Evolutionary conservation across 2,888 invertebrate species (phyloP).

Genomic region (Drosophila anceps): DNA sequence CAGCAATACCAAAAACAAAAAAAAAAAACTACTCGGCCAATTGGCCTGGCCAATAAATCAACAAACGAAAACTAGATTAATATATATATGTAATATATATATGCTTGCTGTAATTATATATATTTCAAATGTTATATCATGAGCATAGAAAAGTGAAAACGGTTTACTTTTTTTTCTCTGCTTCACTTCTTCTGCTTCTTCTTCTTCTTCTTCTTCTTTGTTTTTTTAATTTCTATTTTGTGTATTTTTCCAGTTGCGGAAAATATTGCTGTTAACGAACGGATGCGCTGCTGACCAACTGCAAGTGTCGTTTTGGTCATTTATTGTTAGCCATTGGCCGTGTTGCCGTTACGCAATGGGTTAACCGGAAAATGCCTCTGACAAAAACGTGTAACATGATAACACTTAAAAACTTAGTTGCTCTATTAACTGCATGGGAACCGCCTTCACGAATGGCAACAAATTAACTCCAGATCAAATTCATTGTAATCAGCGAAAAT

Average conservation of each 20-base stretch:
- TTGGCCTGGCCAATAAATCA: conserved; percentile 52
- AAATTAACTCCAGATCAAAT: not conserved
- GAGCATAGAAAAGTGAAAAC: conserved; percentile 47
- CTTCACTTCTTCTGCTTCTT: not conserved
- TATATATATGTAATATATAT: not conserved
- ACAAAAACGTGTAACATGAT: conserved; percentile 21
- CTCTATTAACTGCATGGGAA: conserved; percentile 1
- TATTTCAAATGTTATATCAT: conserved; percentile 38
- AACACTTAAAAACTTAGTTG: not conserved
- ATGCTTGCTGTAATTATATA: conserved; percentile 20
- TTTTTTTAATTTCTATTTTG: not conserved
- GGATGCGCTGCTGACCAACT: conserved; percentile 60
- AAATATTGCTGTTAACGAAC: conserved; percentile 29
- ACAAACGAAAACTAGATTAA: conserved; percentile 8
- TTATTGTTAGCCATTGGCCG: conserved; percentile 9
- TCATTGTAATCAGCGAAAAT: not conserved
- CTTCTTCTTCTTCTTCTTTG: not conserved
- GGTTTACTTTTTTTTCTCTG: conserved; percentile 9
- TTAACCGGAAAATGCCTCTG: conserved; percentile 13
- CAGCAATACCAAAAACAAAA: conserved; percentile 1
- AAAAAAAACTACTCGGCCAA: conserved; percentile 21
- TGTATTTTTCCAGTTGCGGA: conserved; percentile 31
- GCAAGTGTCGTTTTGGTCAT: conserved; percentile 38
- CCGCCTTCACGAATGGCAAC: not conserved
- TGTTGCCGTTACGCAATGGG: conserved; percentile 33